Evolutionary conservation across 2,113 vertebrate genomes (phyloP), one percentile per base, ranked within the genome.

Genomic region (Genyomyrus donnyi): DNA sequence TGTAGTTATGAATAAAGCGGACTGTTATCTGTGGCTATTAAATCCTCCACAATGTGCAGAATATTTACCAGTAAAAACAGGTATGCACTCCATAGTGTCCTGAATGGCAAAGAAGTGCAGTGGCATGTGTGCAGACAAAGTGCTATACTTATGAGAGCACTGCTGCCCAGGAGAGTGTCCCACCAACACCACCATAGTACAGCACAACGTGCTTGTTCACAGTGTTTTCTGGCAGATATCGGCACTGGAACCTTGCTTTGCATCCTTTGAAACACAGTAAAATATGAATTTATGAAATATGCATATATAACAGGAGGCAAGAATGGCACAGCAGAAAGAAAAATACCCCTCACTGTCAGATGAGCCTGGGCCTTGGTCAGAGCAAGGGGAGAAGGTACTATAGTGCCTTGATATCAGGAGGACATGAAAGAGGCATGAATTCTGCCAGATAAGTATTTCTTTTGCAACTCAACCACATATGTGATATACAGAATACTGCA

Each of bases 191-290:
- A 46, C 42, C 52, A 58, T 19, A 27, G 17, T 89, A 91, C 11
- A 91, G 87, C 88, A 46, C 48, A 4, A 62, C 17, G 0, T n/a
- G 87, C 46, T 46, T 21, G 42, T 46, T 52, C 53, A 91, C 74
- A 88, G 77, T 39, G 35, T 42, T 85, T 85, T 89, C 87, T 45
- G 74, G 91, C 84, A 92, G 70, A 74, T 90, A 90, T 89, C 89
- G 48, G 87, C 53, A 86, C 90, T 83, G 90, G 35, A 52, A 88
- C 10, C 42, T 84, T 46, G 80, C 17, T 21, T 21, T 84, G 80
- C 80, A 46, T 45, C 35, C 21, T 90, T 53, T 86, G 83, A 48
- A 90, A 90, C 48, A 66, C 46, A 66, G 31, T 35, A 17, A 52
- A 74, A 83, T 62, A 62, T 27, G 89, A 58, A 42, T 85, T 86